Evolutionary conservation across 2,113 vertebrate species (phyloP).

Genomic region (Heptranchias perlo): DNA sequence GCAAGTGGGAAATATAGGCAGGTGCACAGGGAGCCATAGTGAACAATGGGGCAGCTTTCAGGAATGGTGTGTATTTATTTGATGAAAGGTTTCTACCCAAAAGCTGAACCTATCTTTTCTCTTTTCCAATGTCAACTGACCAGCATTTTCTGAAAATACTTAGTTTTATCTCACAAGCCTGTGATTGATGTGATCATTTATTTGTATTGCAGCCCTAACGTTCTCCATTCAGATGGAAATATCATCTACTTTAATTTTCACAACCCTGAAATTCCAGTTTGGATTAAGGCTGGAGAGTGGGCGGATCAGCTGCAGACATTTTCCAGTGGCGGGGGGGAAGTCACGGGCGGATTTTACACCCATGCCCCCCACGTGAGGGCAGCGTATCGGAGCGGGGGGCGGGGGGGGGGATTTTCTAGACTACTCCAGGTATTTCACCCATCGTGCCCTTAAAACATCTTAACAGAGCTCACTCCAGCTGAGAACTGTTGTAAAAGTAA

Average conservation of each 20-base stretch:
- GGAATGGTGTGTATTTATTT: background rate
- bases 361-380: background rate
- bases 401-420: background rate
- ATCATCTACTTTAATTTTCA: background rate
- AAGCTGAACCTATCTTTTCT: background rate
- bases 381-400: background rate
- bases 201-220: background rate
- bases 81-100: background rate
- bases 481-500: background rate
- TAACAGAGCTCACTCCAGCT: background rate
- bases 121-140: background rate
- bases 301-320: background rate
- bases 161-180: background rate
- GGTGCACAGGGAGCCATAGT: background rate
- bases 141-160: background rate
- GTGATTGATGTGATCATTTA: background rate
- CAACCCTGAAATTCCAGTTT: background rate
- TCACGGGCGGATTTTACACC: background rate
- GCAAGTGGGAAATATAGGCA: background rate
- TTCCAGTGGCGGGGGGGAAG: too few relatives aligned
- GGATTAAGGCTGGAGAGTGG: background rate
- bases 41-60: background rate
- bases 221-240: background rate
- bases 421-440: background rate
- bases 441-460: too few relatives aligned